Evolutionary conservation across 2,888 invertebrate genomes (phyloP).

Genomic region (Rhagonycha lutea): DNA sequence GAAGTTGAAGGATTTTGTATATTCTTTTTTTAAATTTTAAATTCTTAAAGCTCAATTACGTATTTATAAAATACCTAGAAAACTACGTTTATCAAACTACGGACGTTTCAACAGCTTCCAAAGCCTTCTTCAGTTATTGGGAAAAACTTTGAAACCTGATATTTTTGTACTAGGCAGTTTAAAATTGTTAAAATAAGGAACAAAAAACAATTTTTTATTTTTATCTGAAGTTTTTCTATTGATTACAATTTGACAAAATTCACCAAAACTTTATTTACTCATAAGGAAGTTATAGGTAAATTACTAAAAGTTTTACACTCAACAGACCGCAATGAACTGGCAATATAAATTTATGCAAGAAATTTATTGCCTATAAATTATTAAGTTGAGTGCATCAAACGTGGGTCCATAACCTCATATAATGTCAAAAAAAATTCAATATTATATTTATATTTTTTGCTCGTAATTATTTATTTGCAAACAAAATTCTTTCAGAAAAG

Average conservation of each 20-base stretch:
- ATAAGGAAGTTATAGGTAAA: not conserved
- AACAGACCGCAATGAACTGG: not conserved
- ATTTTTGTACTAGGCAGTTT: too few relatives aligned
- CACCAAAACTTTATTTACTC: not conserved
- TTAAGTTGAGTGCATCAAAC: not conserved
- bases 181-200: too few relatives aligned
- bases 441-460: not conserved
- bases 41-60: too few relatives aligned
- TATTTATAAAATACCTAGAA: too few relatives aligned
- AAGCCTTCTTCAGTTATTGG: too few relatives aligned
- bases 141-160: too few relatives aligned
- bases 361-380: not conserved
- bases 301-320: not conserved
- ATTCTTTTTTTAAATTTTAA: too few relatives aligned
- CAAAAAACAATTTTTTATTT: too few relatives aligned
- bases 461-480: not conserved
- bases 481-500: not conserved
- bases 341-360: not conserved
- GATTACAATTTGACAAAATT: not conserved
- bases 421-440: not conserved
- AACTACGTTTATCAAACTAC: too few relatives aligned
- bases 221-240: too few relatives aligned
- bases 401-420: not conserved
- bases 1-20: too few relatives aligned
- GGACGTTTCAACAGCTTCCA: too few relatives aligned